Evolutionary conservation across 1,140 invertebrate genomes (phyloP), one percentile per base, ranked within the genome.

Genomic region (Magallana ariakensis): DNA sequence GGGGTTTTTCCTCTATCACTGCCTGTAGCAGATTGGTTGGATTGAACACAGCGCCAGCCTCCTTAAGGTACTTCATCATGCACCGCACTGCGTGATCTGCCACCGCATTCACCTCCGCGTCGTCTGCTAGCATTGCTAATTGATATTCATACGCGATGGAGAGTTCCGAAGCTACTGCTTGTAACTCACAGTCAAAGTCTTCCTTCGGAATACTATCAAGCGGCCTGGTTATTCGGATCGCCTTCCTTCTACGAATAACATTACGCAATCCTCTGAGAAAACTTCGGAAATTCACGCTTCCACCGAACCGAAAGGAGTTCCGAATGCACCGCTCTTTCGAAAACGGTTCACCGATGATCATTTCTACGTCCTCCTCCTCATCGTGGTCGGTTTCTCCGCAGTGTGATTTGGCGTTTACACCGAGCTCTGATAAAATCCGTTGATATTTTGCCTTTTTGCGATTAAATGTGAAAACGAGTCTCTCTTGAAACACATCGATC

Each of bases 11-110:
- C 22, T 89, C 88, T 60, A 81, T 70, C n/a, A 89, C 70, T 22
- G 88, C 88, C 60, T 89, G 85, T 15, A 89, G 46, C 10, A 87
- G 66, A 15, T 81, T 53, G n/a, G 85, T 58, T 26, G 85, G 66
- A 53, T 85, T 81, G 54, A 89, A 87, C n/a, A 82, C 26, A 19
- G 83, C 26, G 13, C 85, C 70, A 9, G 56, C 60, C 11, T 70
- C 26, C 70, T 85, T 88, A 15, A 88, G 85, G 66, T 86, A 87
- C 10, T 33, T 70, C 54, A 89, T 85, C 15, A 84, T 82, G 26
- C 88, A 89, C 53, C 85, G 62, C 16, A 89, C 85, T n/a, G 88
- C 88, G n/a, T 85, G 70, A 53, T 89, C 88, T 7, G 88, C 88
- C 55, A 85, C 56, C 19, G 19, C 54, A 15, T 75, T 60, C 6